Percentiles rank a stretch among this genome's conserved stretches.
Evolutionary conservation across 2,888 invertebrate species (phyloP).

Genomic region (Amorpha juglandis): DNA sequence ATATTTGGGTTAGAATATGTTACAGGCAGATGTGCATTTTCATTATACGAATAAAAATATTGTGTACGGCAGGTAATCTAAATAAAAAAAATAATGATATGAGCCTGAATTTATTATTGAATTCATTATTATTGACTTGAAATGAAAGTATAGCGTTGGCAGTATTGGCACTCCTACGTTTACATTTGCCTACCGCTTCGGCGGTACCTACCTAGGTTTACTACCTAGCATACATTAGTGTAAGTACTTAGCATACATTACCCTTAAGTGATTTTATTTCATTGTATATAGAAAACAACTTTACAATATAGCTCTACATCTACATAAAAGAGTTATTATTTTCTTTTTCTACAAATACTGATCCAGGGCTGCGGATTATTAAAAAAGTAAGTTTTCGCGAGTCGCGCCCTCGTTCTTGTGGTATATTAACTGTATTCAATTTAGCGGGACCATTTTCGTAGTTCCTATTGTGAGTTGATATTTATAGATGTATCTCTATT

Average conservation of each 20-base stretch:
- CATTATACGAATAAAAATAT: not conserved
- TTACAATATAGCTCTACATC: not conserved
- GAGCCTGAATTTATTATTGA: too few relatives aligned
- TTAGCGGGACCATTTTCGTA: slow-evolving; percentile 42
- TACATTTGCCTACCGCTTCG: too few relatives aligned
- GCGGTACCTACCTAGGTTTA: too few relatives aligned
- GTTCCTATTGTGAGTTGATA: slow-evolving; percentile 38
- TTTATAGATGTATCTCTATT: slow-evolving; percentile 32
- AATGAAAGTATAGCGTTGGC: too few relatives aligned
- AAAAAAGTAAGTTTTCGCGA: not conserved
- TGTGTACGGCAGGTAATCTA: too few relatives aligned
- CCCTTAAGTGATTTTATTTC: too few relatives aligned
- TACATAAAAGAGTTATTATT: not conserved
- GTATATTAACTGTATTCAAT: slow-evolving; percentile 39
- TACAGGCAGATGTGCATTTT: not conserved
- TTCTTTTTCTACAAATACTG: slow-evolving; percentile 1
- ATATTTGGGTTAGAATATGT: not conserved
- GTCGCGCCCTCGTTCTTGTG: slow-evolving; percentile 28
- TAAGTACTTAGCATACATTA: too few relatives aligned
- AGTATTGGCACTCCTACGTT: too few relatives aligned
- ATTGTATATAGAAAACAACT: too few relatives aligned
- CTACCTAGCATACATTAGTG: too few relatives aligned
- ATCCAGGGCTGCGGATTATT: not conserved
- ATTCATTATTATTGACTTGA: too few relatives aligned
- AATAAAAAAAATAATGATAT: too few relatives aligned